Percentiles rank a stretch among this genome's conserved stretches.
Conservation (phyloP, 2,888 invertebrate genomes). For the Eupithecia centaureata region DNA sequence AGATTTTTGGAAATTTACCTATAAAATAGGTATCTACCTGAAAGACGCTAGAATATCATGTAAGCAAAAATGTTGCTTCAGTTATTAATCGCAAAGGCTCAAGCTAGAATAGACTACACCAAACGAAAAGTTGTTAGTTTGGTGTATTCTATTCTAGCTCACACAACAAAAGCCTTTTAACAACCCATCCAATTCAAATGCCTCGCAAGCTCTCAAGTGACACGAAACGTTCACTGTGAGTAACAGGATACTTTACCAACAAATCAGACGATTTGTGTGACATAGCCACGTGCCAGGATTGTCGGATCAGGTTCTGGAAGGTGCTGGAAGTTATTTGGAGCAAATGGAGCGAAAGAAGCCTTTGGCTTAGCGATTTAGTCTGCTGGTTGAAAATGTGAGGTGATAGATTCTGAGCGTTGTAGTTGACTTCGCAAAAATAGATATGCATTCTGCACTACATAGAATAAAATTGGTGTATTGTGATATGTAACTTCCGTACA, state of each 20-base stretch:
- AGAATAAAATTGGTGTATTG: not conserved
- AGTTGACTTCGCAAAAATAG: not conserved
- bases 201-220: conserved; percentile 25
- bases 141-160: no score
- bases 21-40: no score
- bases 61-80: not conserved
- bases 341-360: conserved; percentile 21
- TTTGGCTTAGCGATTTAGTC: conserved; percentile 16
- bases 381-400: conserved; percentile 5
- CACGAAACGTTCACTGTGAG: conserved; percentile 42
- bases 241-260: conserved; percentile 65
- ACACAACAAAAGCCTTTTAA: conserved; percentile 5
- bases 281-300: conserved; percentile 54
- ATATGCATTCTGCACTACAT: not conserved
- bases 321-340: conserved; percentile 12
- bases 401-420: not conserved
- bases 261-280: conserved; percentile 62
- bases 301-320: conserved; percentile 32
- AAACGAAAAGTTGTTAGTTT: not conserved
- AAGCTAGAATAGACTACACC: not conserved
- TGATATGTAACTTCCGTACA: no score
- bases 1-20: no score
- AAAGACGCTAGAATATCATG: no score
- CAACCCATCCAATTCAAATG: conserved; percentile 24
- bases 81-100: not conserved